A percentile compares a stretch with the other conserved stretches of the same genome.
phyloP scores from a whole-genome alignment of 2,888 invertebrate species.

The Crocallis elinguaria region DNA sequence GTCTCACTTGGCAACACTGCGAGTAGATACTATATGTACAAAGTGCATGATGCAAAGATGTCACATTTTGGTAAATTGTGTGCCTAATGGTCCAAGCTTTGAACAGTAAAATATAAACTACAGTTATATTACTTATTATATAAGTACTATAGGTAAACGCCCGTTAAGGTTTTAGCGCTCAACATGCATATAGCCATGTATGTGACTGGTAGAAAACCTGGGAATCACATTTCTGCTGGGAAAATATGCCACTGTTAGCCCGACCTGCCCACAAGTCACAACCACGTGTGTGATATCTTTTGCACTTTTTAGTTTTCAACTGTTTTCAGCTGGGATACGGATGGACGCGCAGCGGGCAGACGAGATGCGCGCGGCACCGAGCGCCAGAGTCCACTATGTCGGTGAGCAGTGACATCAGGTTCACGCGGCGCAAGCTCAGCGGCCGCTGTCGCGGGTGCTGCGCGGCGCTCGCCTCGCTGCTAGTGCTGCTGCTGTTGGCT shows the following conservation, averaged over 20 bases:
- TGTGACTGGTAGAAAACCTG: no score
- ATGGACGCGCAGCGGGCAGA: slow-evolving; percentile 68
- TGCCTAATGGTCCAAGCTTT: neutral
- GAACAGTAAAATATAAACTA: no score
- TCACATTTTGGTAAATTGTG: neutral
- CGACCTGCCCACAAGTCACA: no score
- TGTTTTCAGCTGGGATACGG: slow-evolving; percentile 70
- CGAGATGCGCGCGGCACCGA: slow-evolving; percentile 69
- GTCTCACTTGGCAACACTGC: slow-evolving; percentile 14
- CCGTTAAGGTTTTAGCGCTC: no score
- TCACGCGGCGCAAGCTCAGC: slow-evolving; percentile 93
- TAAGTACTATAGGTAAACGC: no score
- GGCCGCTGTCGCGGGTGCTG: slow-evolving; percentile 95
- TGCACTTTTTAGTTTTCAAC: neutral
- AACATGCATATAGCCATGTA: no score
- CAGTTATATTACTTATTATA: no score
- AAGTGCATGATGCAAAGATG: slow-evolving; percentile 11
- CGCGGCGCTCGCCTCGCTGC: slow-evolving; percentile 92
- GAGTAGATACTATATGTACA: no score
- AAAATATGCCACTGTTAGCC: no score
- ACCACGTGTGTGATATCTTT: no score
- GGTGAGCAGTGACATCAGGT: slow-evolving; percentile 95
- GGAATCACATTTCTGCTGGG: no score
- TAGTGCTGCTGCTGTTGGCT: slow-evolving; percentile 89
- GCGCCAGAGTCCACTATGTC: slow-evolving; percentile 92